Evolutionary conservation across 92 coral and sea anemone species (phyloP), one percentile per base, ranked within the genome.

Genomic region (Bergia puertoricense): DNA sequence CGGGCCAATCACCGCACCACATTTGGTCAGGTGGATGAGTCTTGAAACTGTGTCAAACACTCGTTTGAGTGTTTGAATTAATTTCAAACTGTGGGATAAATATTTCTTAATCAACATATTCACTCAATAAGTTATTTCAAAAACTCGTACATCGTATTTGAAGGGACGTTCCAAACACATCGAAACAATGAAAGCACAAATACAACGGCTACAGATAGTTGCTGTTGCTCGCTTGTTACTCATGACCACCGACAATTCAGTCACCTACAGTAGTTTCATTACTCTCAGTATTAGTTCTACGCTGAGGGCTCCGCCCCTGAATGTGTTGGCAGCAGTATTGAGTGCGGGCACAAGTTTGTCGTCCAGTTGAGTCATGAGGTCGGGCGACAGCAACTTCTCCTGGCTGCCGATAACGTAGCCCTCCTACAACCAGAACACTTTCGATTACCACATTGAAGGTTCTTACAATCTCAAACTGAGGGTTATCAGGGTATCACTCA

Each of bases 361-460:
- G 89, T 97, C 99, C 85, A 97, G 83, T 65, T 95, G 92, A 37
- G 91, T 91, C 96, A 96, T 85, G 40, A 97, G 90, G 45, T 89
- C 94, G 69, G 90, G 90, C 8, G 99, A 96, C 71, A 97, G 83
- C 57, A 89, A 74, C 44, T 92, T 69, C 57, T 92, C 92, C 46
- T 94, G 95, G 48, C 95, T 93, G 16, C 99, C 99, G 20, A 96
- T 91, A 54, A 86, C 57, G 88, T 95, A 97, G 72, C 98, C 99
- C 81, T 93, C 99, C 99, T 97, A 85, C 15, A 83, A 76, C 38
- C 15, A 78, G 50, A 46, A 7, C 56, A 76, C 9, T 8, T 76
- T 10, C 56, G 45, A 41, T 5, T 76, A 18, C 45, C 57, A 15
- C 11, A 8, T 30, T 30, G 30, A 30, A 30, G 30, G 30, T 30